Base-by-base conservation (phyloP, 2,888 invertebrate genomes). In the Calameuta pallipes region DNA sequence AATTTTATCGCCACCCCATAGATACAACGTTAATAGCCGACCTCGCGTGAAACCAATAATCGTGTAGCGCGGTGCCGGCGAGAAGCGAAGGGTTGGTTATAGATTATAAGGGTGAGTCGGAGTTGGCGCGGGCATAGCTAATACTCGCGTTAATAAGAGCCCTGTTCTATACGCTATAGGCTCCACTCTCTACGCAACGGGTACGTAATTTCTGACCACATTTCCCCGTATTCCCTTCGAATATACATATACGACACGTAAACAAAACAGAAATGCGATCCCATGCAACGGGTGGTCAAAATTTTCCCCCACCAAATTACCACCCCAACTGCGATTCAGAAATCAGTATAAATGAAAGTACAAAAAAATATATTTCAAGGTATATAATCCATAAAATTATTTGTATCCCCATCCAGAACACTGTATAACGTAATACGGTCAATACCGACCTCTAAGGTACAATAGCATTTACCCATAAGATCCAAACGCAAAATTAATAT, bases 1-100 rank as follows among this genome's bases (percentile, higher is more conserved):
- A 82, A 82, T 80, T 80, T 79, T 76, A 77, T 74, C 74, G 41
- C 33, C 79, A 79, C 82, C 81, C 86, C 82, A 84, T 87, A 86
- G 86, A 84, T 85, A 87, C 86, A 89, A 87, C 85, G 87, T 87
- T 86, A 86, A 88, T 89, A 87, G 85, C 84, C 85, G 86, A 85
- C 85, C 87, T 85, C 86, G 87, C 87, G 87, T 86, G 87, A 89
- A 89, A 88, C 90, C 89, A 88, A 90, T 90, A 89, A 90, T 90
- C 88, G 87, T 85, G 85, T 82, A 85, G 86, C 84, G 82, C 36
- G 74, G 78, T 23, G 68, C 36, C 30, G 37, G 74, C 41, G 71
- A 56, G 11, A 34, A 33, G 33, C 33, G 74, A 85, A 80, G 85
- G 84, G 85, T 85, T 85, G 87, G 85, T 84, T 87, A 88, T 87